A percentile compares a stretch with the other conserved stretches of the same genome.
Evolutionary conservation across 2,113 vertebrate species (phyloP).

Genomic region (Alethe castanea): DNA sequence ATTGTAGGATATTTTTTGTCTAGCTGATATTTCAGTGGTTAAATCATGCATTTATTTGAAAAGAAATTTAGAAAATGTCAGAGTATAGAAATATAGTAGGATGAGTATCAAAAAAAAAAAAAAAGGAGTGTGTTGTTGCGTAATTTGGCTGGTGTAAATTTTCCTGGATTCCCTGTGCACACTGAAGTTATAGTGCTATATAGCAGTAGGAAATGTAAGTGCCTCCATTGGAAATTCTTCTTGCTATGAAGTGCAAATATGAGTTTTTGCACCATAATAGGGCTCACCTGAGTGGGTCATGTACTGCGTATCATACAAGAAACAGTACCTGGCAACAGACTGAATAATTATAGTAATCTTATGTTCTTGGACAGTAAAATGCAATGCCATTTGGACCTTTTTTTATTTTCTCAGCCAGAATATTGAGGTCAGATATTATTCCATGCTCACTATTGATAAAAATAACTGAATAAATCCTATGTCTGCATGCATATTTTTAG

Average conservation of each 20-base stretch:
- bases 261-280: neutral
- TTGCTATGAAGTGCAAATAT: neutral
- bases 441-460: neutral
- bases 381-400: neutral
- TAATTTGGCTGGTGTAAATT: neutral
- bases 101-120: neutral
- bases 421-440: neutral
- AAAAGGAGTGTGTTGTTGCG: neutral
- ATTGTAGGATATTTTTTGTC: neutral
- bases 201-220: neutral
- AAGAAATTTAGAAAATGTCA: neutral
- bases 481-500: neutral
- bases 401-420: neutral
- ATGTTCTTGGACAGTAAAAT: neutral
- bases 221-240: neutral
- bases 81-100: neutral
- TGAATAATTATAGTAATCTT: neutral
- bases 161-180: neutral
- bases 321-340: neutral
- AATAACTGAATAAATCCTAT: neutral
- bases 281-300: neutral
- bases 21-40: neutral
- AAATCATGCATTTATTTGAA: neutral
- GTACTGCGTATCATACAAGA: neutral
- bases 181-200: neutral